Evolutionary conservation across 2,888 invertebrate species (phyloP).

Genomic region (Aphodius granarius): DNA sequence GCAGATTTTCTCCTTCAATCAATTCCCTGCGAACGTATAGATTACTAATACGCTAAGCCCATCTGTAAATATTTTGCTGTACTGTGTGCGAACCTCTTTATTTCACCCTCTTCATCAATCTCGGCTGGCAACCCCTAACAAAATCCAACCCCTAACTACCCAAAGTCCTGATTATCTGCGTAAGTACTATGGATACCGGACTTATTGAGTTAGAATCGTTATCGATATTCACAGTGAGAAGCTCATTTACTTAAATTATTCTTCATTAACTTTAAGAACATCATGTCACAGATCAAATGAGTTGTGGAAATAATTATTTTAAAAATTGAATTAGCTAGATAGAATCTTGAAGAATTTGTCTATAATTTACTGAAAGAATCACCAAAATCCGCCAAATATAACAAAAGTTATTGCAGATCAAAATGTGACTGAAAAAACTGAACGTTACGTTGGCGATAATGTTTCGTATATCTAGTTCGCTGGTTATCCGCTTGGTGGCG

Average conservation of each 20-base stretch:
- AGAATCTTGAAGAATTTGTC: too few species aligned
- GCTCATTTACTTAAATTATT: not conserved
- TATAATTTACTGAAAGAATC: too few species aligned
- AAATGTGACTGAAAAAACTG: too few species aligned
- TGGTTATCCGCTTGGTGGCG: not conserved
- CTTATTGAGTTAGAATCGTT: not conserved
- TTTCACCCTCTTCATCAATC: not conserved
- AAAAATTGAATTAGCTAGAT: too few species aligned
- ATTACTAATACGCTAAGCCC: not conserved
- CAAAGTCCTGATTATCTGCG: not conserved
- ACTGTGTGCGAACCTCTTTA: not conserved
- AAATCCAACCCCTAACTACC: not conserved
- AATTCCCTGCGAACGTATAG: not conserved
- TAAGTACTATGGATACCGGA: not conserved
- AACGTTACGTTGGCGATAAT: too few species aligned
- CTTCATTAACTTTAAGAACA: too few species aligned
- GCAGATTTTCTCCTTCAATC: not conserved
- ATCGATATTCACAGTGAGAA: not conserved
- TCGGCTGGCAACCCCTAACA: not conserved
- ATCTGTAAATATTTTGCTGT: not conserved
- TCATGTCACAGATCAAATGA: too few species aligned
- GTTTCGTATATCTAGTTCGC: not conserved
- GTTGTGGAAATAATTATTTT: too few species aligned
- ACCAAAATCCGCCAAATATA: too few species aligned
- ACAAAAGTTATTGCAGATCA: too few species aligned